Base-by-base conservation (phyloP, 2,113 vertebrate genomes). In the Oxyura jamaicensis region DNA sequence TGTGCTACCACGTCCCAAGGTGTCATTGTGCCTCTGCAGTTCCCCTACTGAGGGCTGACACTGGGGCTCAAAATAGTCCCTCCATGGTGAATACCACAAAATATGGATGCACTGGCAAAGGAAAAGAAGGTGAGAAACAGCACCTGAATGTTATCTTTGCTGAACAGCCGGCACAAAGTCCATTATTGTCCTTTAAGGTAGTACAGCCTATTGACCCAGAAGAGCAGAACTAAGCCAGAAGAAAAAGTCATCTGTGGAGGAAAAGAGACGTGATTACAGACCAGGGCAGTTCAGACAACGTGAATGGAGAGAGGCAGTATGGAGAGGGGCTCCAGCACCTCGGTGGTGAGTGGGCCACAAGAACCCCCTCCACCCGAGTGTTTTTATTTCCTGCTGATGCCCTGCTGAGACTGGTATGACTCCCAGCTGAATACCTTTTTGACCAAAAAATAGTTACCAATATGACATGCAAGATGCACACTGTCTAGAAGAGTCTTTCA, bases 381-480 rank as follows among this genome's bases (percentile, higher is more conserved):
- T 56, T 86, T 91, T 86, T 73, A 80, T 86, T 88, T 94, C 29
- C 55, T 88, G 33, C 35, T 90, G 81, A 48, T 79, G 79, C 83
- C 66, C 48, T 72, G 75, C 72, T 69, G 72, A 60, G 75, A 83
- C 77, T 83, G 90, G 86, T 86, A 77, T 2, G 58, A 56, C 67
- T 91, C 91, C 87, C 92, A 88, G 91, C 79, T 90, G 73, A 86
- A 90, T 71, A 85, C 13, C 36, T 78, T 66, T 88, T 60, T 91
- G 90, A 96, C 79, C 83, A 90, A 94, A 94, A 93, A 12, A 90
- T 65, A 63, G 76, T 96, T 87, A 95, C 97, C 93, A 95, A 68
- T 93, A 56, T 75, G 90, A 69, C 52, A 89, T 90, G 86, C 90
- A 95, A 95, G 88, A 76, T 86, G 65, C 82, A 76, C 22, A 17